Percentiles rank a stretch among this genome's conserved stretches.
Conservation (phyloP, 2,113 vertebrate species). For the Gobius niger region DNA sequence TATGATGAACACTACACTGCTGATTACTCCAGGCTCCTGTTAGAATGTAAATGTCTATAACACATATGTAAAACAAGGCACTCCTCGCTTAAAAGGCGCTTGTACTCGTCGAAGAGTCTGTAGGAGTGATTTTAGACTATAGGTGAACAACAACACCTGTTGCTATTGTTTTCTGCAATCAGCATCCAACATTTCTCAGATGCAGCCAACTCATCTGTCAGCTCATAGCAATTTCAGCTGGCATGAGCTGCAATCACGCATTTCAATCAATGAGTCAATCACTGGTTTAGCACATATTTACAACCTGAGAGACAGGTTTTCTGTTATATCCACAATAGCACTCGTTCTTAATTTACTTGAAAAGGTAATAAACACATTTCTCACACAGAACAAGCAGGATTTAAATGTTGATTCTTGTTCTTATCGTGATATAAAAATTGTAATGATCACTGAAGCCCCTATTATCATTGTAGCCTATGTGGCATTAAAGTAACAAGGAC, state of each 20-base stretch:
- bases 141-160: conserved; percentile 46
- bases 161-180: conserved; percentile 50
- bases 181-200: conserved; percentile 32
- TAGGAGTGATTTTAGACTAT: conserved; percentile 5
- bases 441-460: not conserved
- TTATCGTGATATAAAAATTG: conserved; percentile 10
- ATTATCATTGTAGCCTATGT: conserved; percentile 20
- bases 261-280: conserved; percentile 22
- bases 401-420: conserved; percentile 23
- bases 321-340: conserved; percentile 3
- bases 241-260: conserved; percentile 27
- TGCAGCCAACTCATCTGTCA: conserved; percentile 24
- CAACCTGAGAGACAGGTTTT: not conserved
- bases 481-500: conserved; percentile 31
- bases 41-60: too few relatives aligned
- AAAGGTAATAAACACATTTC: not conserved
- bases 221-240: conserved; percentile 27
- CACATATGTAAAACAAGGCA: not conserved
- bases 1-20: too few relatives aligned
- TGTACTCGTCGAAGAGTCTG: not conserved
- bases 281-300: conserved; percentile 10
- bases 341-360: not conserved
- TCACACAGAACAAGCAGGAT: not conserved
- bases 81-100: not conserved
- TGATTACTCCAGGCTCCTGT: too few relatives aligned